Percentiles rank a stretch among this genome's conserved stretches.
These are phyloP conservation scores for Nowickia ferox DNA, from an alignment of 2,888 invertebrate species.

Conservation along the genomic window DNA sequence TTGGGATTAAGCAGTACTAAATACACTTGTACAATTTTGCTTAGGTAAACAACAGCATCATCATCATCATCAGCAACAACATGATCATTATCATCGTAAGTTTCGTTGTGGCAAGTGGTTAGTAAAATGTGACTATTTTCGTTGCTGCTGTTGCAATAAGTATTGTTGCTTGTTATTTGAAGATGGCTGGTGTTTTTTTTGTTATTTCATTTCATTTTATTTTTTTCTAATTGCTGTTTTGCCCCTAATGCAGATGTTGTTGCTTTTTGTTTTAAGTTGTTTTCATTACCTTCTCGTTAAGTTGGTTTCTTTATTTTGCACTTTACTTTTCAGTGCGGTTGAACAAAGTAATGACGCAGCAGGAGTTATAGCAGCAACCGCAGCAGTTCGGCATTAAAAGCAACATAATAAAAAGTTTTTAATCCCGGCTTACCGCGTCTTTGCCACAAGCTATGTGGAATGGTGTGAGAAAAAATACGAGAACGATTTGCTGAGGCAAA, in stretches of 20 bases:
- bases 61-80: background rate
- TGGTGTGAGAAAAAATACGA: conserved; percentile 52
- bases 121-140: conserved; percentile 48
- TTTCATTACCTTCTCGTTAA: conserved; percentile 68
- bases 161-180: conserved; percentile 37
- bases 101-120: conserved; percentile 15
- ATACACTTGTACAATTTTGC: conserved; percentile 52
- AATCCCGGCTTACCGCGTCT: conserved; percentile 70
- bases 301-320: conserved; percentile 65
- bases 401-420: conserved; percentile 65
- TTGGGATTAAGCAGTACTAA: conserved; percentile 50
- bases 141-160: conserved; percentile 18
- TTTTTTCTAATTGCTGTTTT: conserved; percentile 12
- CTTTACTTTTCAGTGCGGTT: conserved; percentile 64
- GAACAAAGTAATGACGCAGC: conserved; percentile 58
- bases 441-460: conserved; percentile 59
- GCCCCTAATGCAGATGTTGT: conserved; percentile 21
- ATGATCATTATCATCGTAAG: background rate
- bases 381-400: conserved; percentile 40
- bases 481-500: conserved; percentile 50
- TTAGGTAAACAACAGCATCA: conserved; percentile 53
- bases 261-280: conserved; percentile 51
- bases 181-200: conserved; percentile 22
- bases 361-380: conserved; percentile 9
- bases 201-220: background rate